A percentile compares a stretch with the other conserved stretches of the same genome.
These are phyloP conservation scores for Folsomia candida DNA, from an alignment of 2,888 invertebrate species.

Conservation along the genomic window DNA sequence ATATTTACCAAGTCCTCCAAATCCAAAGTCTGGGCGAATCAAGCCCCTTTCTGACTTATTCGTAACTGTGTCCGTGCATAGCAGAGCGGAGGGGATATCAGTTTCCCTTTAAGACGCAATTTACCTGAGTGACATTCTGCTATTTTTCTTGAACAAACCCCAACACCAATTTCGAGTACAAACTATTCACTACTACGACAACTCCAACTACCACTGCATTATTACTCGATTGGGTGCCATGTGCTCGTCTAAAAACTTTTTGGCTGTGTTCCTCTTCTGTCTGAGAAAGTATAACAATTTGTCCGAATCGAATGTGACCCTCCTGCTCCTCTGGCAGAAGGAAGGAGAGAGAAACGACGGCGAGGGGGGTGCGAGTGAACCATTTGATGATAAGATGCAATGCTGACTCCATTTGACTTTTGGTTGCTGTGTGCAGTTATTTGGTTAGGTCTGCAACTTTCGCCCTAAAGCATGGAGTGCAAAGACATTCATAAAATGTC, in stretches of 20 bases:
- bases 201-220: background rate
- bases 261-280: background rate
- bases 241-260: background rate
- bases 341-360: background rate
- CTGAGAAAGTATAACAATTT: background rate
- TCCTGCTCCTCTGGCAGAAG: background rate
- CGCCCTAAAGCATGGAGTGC: background rate
- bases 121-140: slow-evolving; percentile 15
- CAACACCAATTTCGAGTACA: background rate
- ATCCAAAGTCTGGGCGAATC: background rate
- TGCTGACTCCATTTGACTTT: background rate
- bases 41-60: background rate
- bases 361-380: too few relatives aligned
- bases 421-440: background rate
- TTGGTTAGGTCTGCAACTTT: background rate
- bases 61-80: background rate
- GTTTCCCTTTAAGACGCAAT: background rate
- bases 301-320: background rate
- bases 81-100: background rate
- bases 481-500: slow-evolving; percentile 4
- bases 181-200: background rate
- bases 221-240: background rate
- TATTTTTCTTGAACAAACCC: slow-evolving; percentile 12
- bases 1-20: background rate
- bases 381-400: background rate